Evolutionary conservation across 2,797 vertebrate species (phyloP), one percentile per base, ranked within the genome.

Genomic region (Cynodonichthys magdalenae): DNA sequence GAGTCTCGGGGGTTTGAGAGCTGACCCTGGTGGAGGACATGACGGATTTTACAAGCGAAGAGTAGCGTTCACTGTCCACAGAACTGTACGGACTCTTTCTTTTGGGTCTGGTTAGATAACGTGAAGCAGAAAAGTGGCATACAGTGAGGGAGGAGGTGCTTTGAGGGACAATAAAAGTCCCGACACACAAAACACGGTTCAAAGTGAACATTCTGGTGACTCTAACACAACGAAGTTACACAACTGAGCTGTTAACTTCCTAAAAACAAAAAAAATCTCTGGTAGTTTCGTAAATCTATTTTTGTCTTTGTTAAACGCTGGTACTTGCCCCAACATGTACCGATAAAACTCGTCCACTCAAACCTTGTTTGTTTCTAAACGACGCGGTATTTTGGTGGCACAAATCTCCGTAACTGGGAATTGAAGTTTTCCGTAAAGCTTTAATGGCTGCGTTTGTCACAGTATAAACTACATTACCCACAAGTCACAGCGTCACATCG

Each of bases 61-160:
- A 93, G 57, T 98, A 98, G 48, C 92, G 95, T 46, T 93, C 92
- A 48, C 92, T 92, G 84, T 96, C 94, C 42, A 94, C 92, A 5
- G 87, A 81, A 65, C 91, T 93, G 75, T 99, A 99, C 11, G 92
- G 65, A 34, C 88, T 97, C 71, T 60, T 91, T 85, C 93, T 96
- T 85, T 94, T 98, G 27, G 85, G 49, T 41, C 86, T 77, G 11
- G 20, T 79, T n/a, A 78, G 76, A 34, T 53, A 65, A 4, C 66
- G 51, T 2, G 89, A 92, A 5, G 90, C 87, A 18, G 92, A 92
- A 24, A 97, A 86, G 47, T 69, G 56, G 1, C 64, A 62, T 49
- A 53, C 56, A 0, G 74, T 27, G 59, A 74, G 28, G 59, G 72
- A 75, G 69, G 71, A 73, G 49, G 85, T 84, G 59, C 71, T 62